Evolutionary conservation across 2,888 invertebrate species (phyloP), one percentile per base, ranked within the genome.

Genomic region (Ceraclea dissimilis): DNA sequence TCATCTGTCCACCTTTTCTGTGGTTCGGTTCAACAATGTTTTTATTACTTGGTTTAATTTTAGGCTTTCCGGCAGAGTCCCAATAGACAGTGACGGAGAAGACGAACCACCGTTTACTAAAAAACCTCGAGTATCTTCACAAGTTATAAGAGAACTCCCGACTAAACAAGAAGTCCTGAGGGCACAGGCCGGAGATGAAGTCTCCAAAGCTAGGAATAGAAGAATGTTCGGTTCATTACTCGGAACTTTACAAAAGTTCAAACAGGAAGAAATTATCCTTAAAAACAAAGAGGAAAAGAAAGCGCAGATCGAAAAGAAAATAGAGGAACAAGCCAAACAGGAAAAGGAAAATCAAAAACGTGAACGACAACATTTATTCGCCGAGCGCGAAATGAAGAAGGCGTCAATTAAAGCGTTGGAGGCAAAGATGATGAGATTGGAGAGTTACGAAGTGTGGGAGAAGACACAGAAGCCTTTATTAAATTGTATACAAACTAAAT

Each of bases 151-250:
- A 63, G 93, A 94, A 70, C 72, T 89, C 49, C 93, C 93, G n/a
- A 90, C 92, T 17, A 77, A 90, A 26, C 85, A 88, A 68, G 88
- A 89, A 69, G 87, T 88, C 26, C 79, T 86, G 63, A 86, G 86
- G 60, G 93, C 88, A 49, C 93, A 91, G 71, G 88, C 85, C 49
- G 82, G 81, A 8, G 94, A 95, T 70, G 88, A 88, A 63, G 85
- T 87, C 66, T 90, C 86, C 17, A 79, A 84, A 59, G 88, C 82
- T 20, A 79, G 97, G 63, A 98, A 98, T 73, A 82, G 90, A 61
- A 82, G 98, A 56, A 97, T 99, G 88, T 97, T 99, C 76, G 96
- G 97, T 8, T 88, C 95, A 18, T 76, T 99, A 46, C 74, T 98
- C 53, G 97, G 98, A 2, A 98, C 98, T 13, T 73, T 99, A 64